Base-by-base conservation (phyloP, 2,888 invertebrate species). In the Lapara coniferarum region DNA sequence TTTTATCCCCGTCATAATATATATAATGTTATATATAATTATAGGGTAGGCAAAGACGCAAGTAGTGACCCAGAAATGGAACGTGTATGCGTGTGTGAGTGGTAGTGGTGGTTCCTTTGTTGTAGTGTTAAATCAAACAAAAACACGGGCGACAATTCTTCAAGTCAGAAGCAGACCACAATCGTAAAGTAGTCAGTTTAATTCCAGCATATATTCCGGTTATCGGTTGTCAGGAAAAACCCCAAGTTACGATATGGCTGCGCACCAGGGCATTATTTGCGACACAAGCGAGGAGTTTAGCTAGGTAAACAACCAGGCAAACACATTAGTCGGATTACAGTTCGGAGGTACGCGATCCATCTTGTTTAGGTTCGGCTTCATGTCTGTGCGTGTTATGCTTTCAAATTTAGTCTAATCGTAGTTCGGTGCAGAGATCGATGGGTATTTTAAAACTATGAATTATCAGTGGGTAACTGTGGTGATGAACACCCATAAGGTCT, bases 281-380 rank as follows among this genome's bases (percentile, higher is more conserved):
- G 83, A 83, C 85, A 85, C 84, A 85, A 83, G 84, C 80, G 81
- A 77, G 74, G 82, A 81, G 81, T 80, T 78, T 78, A 76, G 78
- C 79, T 79, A 86, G 85, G 88, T 84, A 86, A 87, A 84, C 88
- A 87, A 81, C 78, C 78, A 84, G 85, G 88, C 88, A 89, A 90
- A 89, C 88, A 90, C 91, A 91, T 91, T 90, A 91, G 86, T 72
- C 78, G 82, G 86, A 90, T 90, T 89, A 86, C 84, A 78, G 76
- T 68, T 74, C 69, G 56, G 75, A 77, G 76, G 76, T 77, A 78
- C 78, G 78, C 81, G 82, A 88, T 89, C 88, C 81, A 85, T 89
- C 88, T 88, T 84, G 81, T 59, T 51, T 51, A 37, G 59, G 19
- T 14, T 16, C 49, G 19, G 63, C 46, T 13, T 49, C 13, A 7